Conservation (phyloP, 2,113 vertebrate genomes). For the Cromileptes altivelis region DNA sequence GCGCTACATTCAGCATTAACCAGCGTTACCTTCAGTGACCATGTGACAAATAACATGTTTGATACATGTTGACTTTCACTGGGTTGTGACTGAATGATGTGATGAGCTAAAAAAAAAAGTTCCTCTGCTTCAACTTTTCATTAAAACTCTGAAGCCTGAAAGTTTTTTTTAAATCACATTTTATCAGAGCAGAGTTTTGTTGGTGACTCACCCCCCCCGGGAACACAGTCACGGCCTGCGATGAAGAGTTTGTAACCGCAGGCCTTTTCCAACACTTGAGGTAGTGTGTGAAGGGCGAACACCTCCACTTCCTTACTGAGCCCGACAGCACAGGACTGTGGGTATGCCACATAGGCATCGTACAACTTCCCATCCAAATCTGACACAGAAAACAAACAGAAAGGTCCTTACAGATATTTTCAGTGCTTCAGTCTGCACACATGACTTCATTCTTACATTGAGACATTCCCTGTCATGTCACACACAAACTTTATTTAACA, state of each 20-base stretch:
- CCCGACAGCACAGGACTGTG: conserved; percentile 72
- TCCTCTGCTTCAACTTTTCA: neutral
- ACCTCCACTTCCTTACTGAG: conserved; percentile 78
- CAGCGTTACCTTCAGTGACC: no score
- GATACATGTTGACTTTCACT: no score
- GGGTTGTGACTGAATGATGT: no score
- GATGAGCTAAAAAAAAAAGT: neutral
- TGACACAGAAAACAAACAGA: conserved; percentile 58
- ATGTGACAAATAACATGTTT: no score
- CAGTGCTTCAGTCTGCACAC: neutral
- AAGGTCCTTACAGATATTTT: neutral
- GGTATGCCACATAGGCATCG: conserved; percentile 93
- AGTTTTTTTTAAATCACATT: no score
- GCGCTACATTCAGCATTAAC: no score
- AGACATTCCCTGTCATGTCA: neutral
- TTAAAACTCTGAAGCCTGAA: no score
- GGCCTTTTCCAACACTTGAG: conserved; percentile 89
- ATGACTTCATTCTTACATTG: neutral
- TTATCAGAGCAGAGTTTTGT: no score
- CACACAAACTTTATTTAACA: neutral
- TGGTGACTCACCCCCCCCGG: conserved; percentile 88
- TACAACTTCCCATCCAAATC: conserved; percentile 91
- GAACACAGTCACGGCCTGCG: conserved; percentile 89
- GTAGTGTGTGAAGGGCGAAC: conserved; percentile 86
- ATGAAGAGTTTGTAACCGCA: conserved; percentile 93